A percentile compares a stretch with the other conserved stretches of the same genome.
Evolutionary conservation across 2,797 vertebrate species (phyloP).

Genomic region (Channallabes apus): DNA sequence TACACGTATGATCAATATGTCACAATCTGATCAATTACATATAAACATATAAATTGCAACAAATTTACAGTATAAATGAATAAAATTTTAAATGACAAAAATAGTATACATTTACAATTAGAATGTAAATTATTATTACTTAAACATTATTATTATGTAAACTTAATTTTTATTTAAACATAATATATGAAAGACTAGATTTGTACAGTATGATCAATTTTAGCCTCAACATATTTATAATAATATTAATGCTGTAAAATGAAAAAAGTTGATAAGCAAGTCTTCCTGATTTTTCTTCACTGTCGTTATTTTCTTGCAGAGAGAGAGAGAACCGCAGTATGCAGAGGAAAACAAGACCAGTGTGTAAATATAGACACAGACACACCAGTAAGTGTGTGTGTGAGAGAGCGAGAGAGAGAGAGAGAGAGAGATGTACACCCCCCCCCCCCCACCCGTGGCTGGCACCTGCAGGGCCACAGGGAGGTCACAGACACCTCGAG

Average conservation of each 20-base stretch:
- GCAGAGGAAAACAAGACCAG: conserved; percentile 4
- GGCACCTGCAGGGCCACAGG: not conserved
- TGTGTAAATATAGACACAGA: conserved; percentile 35
- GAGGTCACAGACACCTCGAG: not conserved
- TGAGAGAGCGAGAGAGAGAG: conserved; percentile 32
- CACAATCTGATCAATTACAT: too few species aligned
- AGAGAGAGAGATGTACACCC: not conserved
- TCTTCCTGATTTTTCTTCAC: not conserved
- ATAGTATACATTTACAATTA: not conserved
- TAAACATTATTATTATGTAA: too few species aligned
- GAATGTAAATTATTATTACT: not conserved
- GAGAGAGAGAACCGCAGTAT: conserved; percentile 2
- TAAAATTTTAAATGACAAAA: not conserved
- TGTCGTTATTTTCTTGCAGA: not conserved
- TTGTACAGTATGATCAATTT: not conserved
- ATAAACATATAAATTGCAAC: too few species aligned
- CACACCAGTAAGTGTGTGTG: conserved; percentile 24
- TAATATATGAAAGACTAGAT: too few species aligned
- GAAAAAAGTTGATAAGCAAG: not conserved
- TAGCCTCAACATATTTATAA: not conserved
- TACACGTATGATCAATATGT: too few species aligned
- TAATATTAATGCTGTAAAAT: not conserved
- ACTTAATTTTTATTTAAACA: not conserved
- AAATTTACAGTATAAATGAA: too few species aligned
- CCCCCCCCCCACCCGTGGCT: not conserved